These are phyloP conservation scores for Ctenodactylus gundi DNA, from an alignment of 2,113 vertebrate genomes.

Conservation along the genomic window DNA sequence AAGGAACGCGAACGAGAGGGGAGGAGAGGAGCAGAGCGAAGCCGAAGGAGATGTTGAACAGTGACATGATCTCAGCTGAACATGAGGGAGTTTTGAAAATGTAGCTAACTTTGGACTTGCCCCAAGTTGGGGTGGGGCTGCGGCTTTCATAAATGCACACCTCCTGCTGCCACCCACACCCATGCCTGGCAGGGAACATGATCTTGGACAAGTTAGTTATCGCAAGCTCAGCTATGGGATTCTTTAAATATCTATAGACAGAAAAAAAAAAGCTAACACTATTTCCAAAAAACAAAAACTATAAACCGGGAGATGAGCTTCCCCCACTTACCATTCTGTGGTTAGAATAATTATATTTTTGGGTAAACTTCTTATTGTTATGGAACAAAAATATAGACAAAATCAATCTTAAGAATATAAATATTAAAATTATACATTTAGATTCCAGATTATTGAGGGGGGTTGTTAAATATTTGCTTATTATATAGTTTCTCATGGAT, in stretches of 20 bases:
- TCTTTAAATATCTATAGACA: neutral
- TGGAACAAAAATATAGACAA: neutral
- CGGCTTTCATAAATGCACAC: neutral
- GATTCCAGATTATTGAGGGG: no score
- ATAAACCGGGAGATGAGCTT: neutral
- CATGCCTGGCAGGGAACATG: neutral
- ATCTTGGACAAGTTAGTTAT: neutral
- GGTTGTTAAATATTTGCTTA: no score
- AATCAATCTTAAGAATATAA: constrained; percentile 2
- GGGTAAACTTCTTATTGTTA: neutral
- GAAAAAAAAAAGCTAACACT: neutral
- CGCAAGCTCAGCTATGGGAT: neutral
- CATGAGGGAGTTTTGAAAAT: neutral
- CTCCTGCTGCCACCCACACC: neutral
- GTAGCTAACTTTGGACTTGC: neutral
- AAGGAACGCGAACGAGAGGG: no score
- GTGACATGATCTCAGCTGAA: neutral
- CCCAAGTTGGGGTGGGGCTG: neutral
- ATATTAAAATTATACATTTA: neutral
- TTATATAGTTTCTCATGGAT: no score
- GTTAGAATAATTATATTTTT: neutral
- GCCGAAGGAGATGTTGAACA: neutral
- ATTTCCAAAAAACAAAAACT: constrained; percentile 1
- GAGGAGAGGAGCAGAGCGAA: neutral
- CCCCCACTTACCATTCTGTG: neutral